Base-by-base conservation (phyloP, 2,113 vertebrate genomes). In the Dasyurus viverrinus region DNA sequence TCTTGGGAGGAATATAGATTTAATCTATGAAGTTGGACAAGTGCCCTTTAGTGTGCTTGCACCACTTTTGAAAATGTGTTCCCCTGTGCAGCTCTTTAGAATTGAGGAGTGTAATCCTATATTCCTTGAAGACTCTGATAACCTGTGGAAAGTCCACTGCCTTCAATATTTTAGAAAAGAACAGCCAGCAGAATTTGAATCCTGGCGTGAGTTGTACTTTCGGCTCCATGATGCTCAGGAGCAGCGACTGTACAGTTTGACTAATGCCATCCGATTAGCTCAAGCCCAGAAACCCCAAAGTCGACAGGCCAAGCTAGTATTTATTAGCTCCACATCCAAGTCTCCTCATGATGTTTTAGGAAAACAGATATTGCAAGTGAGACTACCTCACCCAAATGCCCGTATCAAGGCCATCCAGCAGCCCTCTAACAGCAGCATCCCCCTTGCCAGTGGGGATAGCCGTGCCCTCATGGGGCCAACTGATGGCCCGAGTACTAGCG, bases 271-370 rank as follows among this genome's bases (percentile, higher is more conserved):
- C 42, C 99, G 98, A 92, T 99, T 99, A 0, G 99, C 99, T 46
- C 99, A 99, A 36, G 99, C 99, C 98, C 99, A 99, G 98, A 99
- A 99, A 84, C 99, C 99, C 99, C 95, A 99, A 99, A 99, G 99
- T 98, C 98, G 99, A 27, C 99, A 99, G 97, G 99, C 99, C 53
- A 99, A 99, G 98, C 99, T 99, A 99, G 99, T 99, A 0, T 99
- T 97, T 94, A 99, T 99, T 1, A 98, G 99, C 97, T 99, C 99
- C 0, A 98, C 97, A 5, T 99, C 96, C 0, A 99, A 99, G 95
- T 99, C 99, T 0, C 99, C 99, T 0, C 99, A 99, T 23, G 99
- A 99, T 0, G 99, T 99, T 0, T 98, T 99, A 0, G 98, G 99
- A 42, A 98, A 99, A 19, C 99, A 99, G 94, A 98, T 94, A 99